phyloP scores from a whole-genome alignment of 2,113 vertebrate species.

The Zeus faber region DNA sequence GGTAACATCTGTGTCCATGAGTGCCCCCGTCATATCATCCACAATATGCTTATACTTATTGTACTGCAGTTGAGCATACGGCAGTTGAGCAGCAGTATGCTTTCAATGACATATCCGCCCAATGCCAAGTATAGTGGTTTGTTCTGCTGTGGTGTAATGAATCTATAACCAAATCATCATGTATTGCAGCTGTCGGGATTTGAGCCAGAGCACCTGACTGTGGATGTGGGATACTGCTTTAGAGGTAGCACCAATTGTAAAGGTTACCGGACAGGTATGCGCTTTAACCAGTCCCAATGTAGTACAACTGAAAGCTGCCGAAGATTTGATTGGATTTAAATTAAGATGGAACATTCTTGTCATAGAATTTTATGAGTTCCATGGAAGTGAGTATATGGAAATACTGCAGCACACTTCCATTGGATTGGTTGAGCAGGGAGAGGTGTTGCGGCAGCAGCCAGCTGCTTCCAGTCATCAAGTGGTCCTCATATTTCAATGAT shows the following conservation, averaged over 20 bases:
- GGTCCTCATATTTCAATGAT: constrained; percentile 9
- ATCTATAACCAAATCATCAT: constrained; percentile 1
- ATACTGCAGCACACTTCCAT: constrained; percentile 13
- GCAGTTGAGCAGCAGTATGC: background rate
- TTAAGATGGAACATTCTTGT: constrained; percentile 8
- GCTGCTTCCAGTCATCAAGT: constrained; percentile 16
- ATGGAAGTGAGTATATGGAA: constrained; percentile 21
- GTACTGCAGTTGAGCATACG: no score
- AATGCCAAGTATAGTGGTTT: constrained; percentile 2
- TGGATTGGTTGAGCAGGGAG: constrained; percentile 15
- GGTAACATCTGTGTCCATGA: background rate
- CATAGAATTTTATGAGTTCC: constrained; percentile 18
- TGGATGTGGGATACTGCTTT: no score
- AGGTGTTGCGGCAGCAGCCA: constrained; percentile 11
- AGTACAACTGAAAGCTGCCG: no score
- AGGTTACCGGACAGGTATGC: no score
- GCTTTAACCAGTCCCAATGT: no score
- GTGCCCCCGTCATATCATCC: constrained; percentile 3
- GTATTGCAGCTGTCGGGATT: constrained; percentile 2
- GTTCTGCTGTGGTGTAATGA: background rate
- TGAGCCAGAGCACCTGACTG: no score
- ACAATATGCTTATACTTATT: no score
- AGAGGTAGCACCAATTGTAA: no score
- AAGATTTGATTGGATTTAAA: constrained; percentile 5
- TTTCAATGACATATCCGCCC: background rate